phyloP scores from a whole-genome alignment of 2,797 vertebrate genomes.

The Champsocephalus gunnari region DNA sequence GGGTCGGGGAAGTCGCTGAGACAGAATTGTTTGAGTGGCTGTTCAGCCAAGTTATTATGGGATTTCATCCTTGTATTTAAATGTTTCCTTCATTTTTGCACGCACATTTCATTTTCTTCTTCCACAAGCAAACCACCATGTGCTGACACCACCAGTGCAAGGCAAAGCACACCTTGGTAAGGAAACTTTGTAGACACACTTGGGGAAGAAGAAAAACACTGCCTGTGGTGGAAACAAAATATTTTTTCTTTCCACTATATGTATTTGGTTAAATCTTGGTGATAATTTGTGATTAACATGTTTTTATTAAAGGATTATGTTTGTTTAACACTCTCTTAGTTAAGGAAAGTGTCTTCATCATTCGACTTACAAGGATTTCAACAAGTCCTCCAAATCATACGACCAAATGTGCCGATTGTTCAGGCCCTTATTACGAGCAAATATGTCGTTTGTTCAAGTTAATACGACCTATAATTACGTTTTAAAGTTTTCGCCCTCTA shows the following conservation, averaged over 20 bases:
- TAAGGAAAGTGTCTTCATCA: background rate
- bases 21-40: slow-evolving; percentile 11
- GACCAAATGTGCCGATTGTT: too few species aligned
- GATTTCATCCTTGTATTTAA: slow-evolving; percentile 20
- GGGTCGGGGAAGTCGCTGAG: slow-evolving; percentile 5
- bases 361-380: too few species aligned
- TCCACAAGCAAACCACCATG: slow-evolving; percentile 1
- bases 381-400: too few species aligned
- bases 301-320: background rate
- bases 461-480: too few species aligned
- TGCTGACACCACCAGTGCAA: slow-evolving; percentile 10
- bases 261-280: slow-evolving; percentile 7
- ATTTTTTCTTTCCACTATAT: slow-evolving; percentile 3
- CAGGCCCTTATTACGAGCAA: too few species aligned
- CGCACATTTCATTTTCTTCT: slow-evolving; percentile 7
- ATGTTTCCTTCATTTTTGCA: slow-evolving; percentile 10
- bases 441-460: too few species aligned
- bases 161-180: slow-evolving; percentile 3
- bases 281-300: slow-evolving; percentile 1
- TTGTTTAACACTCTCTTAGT: background rate
- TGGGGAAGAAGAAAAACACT: slow-evolving; percentile 13
- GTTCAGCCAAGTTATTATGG: slow-evolving; percentile 16
- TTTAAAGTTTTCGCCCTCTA: too few species aligned
- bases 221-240: background rate
- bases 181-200: slow-evolving; percentile 9